These are phyloP conservation scores for Merops nubicus DNA, from an alignment of 2,113 vertebrate species.

Conservation along the genomic window DNA sequence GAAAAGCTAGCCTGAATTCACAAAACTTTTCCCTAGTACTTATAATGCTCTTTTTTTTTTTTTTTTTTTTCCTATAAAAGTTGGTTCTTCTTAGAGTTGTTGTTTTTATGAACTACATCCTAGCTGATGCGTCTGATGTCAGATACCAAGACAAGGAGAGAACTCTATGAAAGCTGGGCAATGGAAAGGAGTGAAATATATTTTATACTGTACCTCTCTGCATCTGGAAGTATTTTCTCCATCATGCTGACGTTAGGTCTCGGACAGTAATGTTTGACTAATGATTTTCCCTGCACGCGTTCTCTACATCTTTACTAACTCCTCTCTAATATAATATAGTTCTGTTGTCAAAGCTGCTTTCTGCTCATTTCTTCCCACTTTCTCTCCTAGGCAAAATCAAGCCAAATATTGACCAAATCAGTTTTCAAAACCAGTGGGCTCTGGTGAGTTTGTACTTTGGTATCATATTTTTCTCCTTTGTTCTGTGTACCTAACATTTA, in stretches of 20 bases:
- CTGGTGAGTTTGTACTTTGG: neutral
- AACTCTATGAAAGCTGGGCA: neutral
- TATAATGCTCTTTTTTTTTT: neutral
- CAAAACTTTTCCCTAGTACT: constrained; percentile 51
- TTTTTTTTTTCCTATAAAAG: neutral
- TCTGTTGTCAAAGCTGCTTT: neutral
- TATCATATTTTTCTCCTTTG: neutral
- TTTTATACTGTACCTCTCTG: neutral
- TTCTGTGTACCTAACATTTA: neutral
- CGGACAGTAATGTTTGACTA: neutral
- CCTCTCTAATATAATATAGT: neutral
- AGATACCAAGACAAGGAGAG: neutral
- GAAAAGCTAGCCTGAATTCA: constrained; percentile 56
- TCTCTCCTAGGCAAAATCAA: neutral
- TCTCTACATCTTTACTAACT: neutral
- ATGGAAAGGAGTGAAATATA: neutral
- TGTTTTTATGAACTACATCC: neutral
- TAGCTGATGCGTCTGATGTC: neutral
- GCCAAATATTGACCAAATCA: neutral
- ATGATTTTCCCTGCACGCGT: neutral
- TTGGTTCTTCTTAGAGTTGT: neutral
- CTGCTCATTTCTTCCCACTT: neutral
- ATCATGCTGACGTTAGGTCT: neutral
- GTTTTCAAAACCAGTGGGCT: neutral
- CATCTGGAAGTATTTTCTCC: neutral